Conservation (phyloP, 2,797 vertebrate species). For the Hybognathus amarus region DNA sequence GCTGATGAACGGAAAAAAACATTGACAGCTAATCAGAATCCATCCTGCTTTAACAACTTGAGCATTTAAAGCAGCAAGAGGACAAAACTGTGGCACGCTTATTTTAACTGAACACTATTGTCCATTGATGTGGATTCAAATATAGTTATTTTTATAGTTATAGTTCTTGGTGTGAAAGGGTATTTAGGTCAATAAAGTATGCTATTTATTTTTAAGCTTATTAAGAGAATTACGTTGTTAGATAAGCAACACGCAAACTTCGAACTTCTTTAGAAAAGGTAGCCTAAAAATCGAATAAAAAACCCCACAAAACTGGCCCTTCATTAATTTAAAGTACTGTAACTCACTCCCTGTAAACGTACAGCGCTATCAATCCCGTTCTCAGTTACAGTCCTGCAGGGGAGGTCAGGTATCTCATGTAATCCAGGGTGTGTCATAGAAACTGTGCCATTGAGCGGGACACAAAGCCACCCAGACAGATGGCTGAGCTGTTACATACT, state of each 20-base stretch:
- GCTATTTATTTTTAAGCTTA: background rate
- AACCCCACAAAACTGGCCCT: background rate
- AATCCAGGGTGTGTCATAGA: slow-evolving; percentile 43
- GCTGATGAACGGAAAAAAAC: background rate
- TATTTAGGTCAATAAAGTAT: background rate
- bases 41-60: background rate
- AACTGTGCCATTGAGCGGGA: slow-evolving; percentile 25
- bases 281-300: background rate
- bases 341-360: background rate
- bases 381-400: slow-evolving; percentile 22
- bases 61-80: background rate
- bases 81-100: background rate
- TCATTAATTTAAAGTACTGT: slow-evolving; percentile 8
- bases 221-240: background rate
- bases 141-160: background rate
- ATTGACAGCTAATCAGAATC: background rate
- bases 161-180: background rate
- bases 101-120: background rate
- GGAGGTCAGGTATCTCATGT: slow-evolving; percentile 22
- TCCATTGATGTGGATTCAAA: background rate
- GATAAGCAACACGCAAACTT: background rate
- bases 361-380: background rate
- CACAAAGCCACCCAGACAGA: slow-evolving; percentile 43
- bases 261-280: background rate
- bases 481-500: slow-evolving; percentile 41